These are phyloP conservation scores for Galemys pyrenaicus DNA, from an alignment of 2,113 vertebrate species.

Conservation along the genomic window DNA sequence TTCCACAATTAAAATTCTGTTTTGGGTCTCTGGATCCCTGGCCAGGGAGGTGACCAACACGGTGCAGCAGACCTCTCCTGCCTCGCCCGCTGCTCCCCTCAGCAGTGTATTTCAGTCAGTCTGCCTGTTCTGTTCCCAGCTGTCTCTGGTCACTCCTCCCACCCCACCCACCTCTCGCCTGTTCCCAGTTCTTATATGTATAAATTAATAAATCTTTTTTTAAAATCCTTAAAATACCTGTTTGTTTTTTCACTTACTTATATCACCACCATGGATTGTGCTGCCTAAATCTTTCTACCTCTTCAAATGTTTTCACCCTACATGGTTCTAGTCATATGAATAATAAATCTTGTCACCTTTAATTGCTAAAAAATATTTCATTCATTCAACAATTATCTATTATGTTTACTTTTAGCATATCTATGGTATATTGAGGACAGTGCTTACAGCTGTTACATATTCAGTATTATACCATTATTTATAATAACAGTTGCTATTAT, in stretches of 20 bases:
- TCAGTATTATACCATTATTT: not conserved
- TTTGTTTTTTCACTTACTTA: not conserved
- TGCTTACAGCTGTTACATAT: not conserved
- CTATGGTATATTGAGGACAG: not conserved
- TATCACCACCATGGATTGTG: not conserved
- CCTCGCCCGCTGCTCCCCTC: no score
- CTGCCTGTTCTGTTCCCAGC: no score
- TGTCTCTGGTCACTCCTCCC: no score
- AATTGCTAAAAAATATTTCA: not conserved
- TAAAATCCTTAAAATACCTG: not conserved
- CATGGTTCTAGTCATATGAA: not conserved
- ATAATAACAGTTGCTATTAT: no score
- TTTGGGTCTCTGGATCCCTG: not conserved
- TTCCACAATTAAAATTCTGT: not conserved
- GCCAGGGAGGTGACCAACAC: no score
- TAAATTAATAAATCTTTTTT: no score
- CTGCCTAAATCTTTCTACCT: not conserved
- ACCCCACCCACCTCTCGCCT: no score
- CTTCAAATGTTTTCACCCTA: not conserved
- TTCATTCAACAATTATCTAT: not conserved
- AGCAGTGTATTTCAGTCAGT: no score
- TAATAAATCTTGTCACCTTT: not conserved
- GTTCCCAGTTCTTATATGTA: no score
- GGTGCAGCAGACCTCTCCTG: no score
- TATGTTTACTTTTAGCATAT: not conserved